Conservation (phyloP, 2,888 invertebrate genomes). For the Drosophila flavopinicola region DNA sequence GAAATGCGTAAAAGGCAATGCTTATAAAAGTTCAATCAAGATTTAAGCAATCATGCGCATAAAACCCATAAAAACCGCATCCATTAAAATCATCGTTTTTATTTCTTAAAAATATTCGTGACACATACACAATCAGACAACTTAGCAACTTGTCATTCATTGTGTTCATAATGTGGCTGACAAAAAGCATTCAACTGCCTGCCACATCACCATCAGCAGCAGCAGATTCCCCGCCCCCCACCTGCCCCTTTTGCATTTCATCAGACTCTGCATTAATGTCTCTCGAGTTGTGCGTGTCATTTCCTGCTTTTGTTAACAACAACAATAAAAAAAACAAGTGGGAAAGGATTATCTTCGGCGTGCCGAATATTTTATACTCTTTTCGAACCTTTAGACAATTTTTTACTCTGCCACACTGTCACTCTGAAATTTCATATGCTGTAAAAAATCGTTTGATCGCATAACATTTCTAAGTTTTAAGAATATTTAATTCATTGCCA, state of each 20-base stretch:
- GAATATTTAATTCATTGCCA: too few relatives aligned
- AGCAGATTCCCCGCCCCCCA: not conserved
- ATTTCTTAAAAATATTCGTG: constrained; percentile 13
- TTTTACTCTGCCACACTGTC: too few relatives aligned
- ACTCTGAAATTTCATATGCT: too few relatives aligned
- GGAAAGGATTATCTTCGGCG: too few relatives aligned
- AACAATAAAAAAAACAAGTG: too few relatives aligned
- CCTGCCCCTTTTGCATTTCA: constrained; percentile 20
- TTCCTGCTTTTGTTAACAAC: constrained; percentile 52
- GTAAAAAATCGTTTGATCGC: too few relatives aligned
- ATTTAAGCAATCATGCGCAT: not conserved
- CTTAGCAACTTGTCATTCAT: constrained; percentile 14
- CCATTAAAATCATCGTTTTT: constrained; percentile 8
- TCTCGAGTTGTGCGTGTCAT: constrained; percentile 58
- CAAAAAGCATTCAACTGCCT: constrained; percentile 25
- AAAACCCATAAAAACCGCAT: constrained; percentile 8
- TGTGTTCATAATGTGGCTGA: constrained; percentile 19
- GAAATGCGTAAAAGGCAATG: not conserved
- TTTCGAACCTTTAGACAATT: too few relatives aligned
- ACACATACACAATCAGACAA: constrained; percentile 17
- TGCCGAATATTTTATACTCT: too few relatives aligned
- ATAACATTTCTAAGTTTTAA: too few relatives aligned
- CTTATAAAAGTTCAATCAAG: not conserved
- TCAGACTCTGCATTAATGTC: constrained; percentile 31
- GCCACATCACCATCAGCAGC: constrained; percentile 5